phyloP scores from a whole-genome alignment of 2,113 vertebrate species.

The Indri indri region DNA sequence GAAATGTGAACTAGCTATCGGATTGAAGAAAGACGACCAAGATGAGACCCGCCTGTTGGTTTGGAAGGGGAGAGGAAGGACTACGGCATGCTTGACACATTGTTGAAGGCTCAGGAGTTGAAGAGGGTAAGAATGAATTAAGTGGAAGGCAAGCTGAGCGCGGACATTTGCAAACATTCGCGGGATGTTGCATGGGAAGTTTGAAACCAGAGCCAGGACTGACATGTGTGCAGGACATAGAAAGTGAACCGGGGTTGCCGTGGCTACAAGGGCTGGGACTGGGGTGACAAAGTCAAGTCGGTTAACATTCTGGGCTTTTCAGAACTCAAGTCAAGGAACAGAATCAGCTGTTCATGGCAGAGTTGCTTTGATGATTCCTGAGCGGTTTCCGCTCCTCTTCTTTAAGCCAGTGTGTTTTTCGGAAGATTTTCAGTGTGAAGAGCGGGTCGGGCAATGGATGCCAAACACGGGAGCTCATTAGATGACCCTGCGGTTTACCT shows the following conservation, averaged over 20 bases:
- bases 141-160: neutral
- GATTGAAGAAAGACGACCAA: fast-evolving
- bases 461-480: neutral
- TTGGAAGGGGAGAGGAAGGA: neutral
- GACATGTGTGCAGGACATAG: neutral
- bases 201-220: neutral
- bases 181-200: neutral
- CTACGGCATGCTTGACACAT: neutral
- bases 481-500: neutral
- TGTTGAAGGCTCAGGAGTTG: neutral
- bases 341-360: neutral
- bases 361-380: neutral
- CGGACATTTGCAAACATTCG: neutral
- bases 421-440: neutral
- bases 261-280: neutral
- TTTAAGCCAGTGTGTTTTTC: neutral
- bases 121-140: neutral
- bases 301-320: neutral
- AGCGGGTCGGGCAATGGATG: neutral
- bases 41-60: neutral
- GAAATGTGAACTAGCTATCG: neutral
- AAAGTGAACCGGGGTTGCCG: neutral
- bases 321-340: neutral
- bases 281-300: neutral
- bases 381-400: neutral